Conservation (phyloP, 2,888 invertebrate genomes). For the Trichopoda pennipes region DNA sequence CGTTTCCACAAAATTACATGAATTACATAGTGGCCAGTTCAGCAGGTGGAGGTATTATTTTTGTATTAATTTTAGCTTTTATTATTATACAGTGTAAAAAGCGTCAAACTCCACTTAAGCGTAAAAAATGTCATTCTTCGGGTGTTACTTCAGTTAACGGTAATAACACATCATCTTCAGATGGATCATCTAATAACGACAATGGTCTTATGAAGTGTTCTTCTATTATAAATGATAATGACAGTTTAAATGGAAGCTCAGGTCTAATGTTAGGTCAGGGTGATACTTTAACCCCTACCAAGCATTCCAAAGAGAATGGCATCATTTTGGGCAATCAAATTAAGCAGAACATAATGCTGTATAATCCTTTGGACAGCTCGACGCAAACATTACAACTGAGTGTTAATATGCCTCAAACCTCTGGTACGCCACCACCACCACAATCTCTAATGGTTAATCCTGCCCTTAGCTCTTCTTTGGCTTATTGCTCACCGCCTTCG, state of each 20-base stretch:
- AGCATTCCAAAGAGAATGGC: conserved; percentile 74
- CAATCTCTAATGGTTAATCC: conserved; percentile 79
- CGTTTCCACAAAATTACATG: conserved; percentile 87
- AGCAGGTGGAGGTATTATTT: conserved; percentile 84
- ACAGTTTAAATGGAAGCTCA: conserved; percentile 72
- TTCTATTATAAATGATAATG: conserved; percentile 80
- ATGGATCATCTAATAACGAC: conserved; percentile 80
- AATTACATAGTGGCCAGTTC: conserved; percentile 86
- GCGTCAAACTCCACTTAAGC: conserved; percentile 79
- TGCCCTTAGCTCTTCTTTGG: conserved; percentile 75
- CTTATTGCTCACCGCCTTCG: conserved; percentile 83
- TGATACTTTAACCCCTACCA: conserved; percentile 77
- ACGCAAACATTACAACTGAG: conserved; percentile 74
- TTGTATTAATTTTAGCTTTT: conserved; percentile 85
- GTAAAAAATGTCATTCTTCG: conserved; percentile 84
- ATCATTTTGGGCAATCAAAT: conserved; percentile 79
- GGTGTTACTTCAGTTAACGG: conserved; percentile 81
- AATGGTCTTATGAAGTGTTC: conserved; percentile 82
- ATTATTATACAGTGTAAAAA: conserved; percentile 84
- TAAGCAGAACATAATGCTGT: conserved; percentile 80
- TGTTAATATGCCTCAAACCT: conserved; percentile 71
- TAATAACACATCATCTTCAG: conserved; percentile 71
- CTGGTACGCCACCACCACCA: conserved; percentile 76
- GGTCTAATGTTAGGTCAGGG: conserved; percentile 72
- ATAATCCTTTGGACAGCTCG: conserved; percentile 74